Conservation (phyloP, 1,140 invertebrate genomes). For the Augochlora pura region DNA sequence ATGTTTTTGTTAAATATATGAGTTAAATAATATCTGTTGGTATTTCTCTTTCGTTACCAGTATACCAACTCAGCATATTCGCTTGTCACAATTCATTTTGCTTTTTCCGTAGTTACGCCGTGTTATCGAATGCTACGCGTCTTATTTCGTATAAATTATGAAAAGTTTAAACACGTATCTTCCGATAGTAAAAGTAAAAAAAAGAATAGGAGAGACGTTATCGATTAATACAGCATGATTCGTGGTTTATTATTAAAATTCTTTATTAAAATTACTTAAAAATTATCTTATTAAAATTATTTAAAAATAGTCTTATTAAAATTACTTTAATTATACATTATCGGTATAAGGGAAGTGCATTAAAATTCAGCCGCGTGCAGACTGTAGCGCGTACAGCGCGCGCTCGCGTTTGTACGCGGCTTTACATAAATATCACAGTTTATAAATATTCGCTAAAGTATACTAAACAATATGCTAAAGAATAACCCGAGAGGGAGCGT, state of each 20-base stretch:
- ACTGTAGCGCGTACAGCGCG: neutral
- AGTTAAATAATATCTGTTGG: constrained; percentile 3
- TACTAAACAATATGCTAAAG: constrained; percentile 33
- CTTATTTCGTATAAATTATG: too few species aligned
- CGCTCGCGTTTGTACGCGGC: constrained; percentile 5
- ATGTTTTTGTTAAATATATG: constrained; percentile 64
- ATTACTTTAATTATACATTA: constrained; percentile 34
- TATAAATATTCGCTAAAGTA: constrained; percentile 69
- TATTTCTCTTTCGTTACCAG: neutral
- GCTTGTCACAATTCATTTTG: too few species aligned
- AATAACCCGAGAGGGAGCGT: constrained; percentile 43
- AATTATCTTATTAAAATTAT: constrained; percentile 44
- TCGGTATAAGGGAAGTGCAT: constrained; percentile 36
- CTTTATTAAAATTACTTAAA: constrained; percentile 39
- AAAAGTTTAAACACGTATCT: too few species aligned
- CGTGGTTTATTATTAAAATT: constrained; percentile 27
- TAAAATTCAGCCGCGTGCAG: constrained; percentile 41
- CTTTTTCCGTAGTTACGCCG: too few species aligned
- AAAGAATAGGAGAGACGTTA: too few species aligned
- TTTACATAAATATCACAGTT: constrained; percentile 77
- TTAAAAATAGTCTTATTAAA: constrained; percentile 47
- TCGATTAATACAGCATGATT: neutral
- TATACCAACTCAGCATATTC: too few species aligned
- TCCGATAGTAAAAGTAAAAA: too few species aligned
- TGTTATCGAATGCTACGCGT: too few species aligned